Evolutionary conservation across 2,113 vertebrate species (phyloP).

Genomic region (Lepisosteus osseus): DNA sequence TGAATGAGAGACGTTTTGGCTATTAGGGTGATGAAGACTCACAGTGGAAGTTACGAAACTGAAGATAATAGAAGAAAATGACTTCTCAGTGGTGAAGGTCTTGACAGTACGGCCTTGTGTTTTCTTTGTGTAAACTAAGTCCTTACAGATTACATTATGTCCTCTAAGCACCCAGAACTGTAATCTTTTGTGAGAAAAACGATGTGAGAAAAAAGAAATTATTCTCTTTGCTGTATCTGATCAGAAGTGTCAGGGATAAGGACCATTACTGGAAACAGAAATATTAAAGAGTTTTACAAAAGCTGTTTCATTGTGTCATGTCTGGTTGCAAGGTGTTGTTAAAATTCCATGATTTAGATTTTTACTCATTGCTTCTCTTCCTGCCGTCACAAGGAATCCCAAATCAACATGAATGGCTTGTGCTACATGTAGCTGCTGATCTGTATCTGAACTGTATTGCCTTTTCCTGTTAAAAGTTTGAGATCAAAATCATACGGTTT

Average conservation of each 20-base stretch:
- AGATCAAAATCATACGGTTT: too few species aligned
- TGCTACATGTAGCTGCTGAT: too few species aligned
- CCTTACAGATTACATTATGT: neutral
- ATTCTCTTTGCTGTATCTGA: neutral
- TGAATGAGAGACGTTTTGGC: conserved; percentile 44
- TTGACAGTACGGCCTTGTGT: conserved; percentile 6
- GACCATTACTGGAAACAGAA: neutral
- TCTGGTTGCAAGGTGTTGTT: too few species aligned
- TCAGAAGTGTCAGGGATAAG: too few species aligned
- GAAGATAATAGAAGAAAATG: conserved; percentile 23
- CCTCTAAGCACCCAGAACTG: neutral
- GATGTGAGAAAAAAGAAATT: too few species aligned
- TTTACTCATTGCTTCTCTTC: too few species aligned
- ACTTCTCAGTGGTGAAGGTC: conserved; percentile 8
- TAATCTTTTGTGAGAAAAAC: neutral
- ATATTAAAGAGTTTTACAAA: neutral
- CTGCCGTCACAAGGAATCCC: too few species aligned
- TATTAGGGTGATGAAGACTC: conserved; percentile 27
- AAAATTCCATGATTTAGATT: too few species aligned
- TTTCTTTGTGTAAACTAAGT: neutral
- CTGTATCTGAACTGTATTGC: too few species aligned
- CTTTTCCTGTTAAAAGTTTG: too few species aligned
- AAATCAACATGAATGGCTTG: too few species aligned
- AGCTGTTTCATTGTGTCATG: too few species aligned
- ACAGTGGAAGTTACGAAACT: conserved; percentile 44